Base-by-base conservation (phyloP, 1,140 invertebrate genomes). In the Cheumatopsyche charites region DNA sequence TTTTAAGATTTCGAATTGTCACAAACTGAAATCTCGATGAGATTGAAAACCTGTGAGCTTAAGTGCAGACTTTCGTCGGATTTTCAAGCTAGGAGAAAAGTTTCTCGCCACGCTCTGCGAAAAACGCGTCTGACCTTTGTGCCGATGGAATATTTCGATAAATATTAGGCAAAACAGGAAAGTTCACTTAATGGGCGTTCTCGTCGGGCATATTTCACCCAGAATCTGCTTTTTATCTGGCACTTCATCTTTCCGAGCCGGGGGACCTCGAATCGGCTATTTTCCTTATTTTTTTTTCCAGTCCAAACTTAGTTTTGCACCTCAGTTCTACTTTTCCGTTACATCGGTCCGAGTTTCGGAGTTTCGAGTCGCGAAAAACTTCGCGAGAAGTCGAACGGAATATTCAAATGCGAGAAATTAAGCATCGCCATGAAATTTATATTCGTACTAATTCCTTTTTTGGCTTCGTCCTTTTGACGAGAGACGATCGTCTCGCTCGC, bases 101-200 rank as follows among this genome's bases (percentile, higher is more conserved):
- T 52, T 52, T 52, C 9, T 52, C 47, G 47, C n/a, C n/a, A 17
- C 9, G 47, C 15, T 7, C 7, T n/a, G 15, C n/a, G 47, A 15
- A 52, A 58, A 58, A 21, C 55, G 55, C 55, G 23, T 25, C 21
- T 58, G 55, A 58, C 55, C 55, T 58, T 58, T 58, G 23, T 23
- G 9, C 21, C 23, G 55, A 58, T 58, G 55, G 23, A 58, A 25
- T 58, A 58, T 58, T 58, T 58, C 21, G 55, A 58, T 58, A 58
- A 58, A 58, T 58, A 58, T 58, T 58, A 58, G 23, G 55, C 19
- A 63, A 63, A 63, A 63, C 29, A 63, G 29, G 36, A 63, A 63
- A 63, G 62, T 63, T 63, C 62, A 63, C 29, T 42, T 63, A 63
- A 43, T 63, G 62, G 62, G 62, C 62, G 62, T 63, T 63, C n/a